These are phyloP conservation scores for Salminus brasiliensis DNA, from an alignment of 2,113 vertebrate genomes.

Conservation along the genomic window DNA sequence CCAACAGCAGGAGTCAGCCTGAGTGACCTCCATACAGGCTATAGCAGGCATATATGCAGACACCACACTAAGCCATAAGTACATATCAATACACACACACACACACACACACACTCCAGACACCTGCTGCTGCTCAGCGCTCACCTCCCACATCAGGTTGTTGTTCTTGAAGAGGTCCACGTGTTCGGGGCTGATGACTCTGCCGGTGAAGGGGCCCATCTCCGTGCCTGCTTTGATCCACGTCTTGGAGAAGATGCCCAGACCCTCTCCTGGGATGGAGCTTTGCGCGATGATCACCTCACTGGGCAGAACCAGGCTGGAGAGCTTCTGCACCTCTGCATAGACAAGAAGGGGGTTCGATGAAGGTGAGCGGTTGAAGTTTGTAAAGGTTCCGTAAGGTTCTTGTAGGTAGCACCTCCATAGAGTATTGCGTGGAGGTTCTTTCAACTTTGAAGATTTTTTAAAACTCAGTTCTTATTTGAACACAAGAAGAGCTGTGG, in stretches of 20 bases:
- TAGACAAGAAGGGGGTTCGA: neutral
- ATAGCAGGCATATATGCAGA: neutral
- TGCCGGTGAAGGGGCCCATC: constrained; percentile 96
- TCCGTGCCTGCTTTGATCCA: constrained; percentile 98
- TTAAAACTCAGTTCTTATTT: neutral
- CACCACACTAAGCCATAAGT: neutral
- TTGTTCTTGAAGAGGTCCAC: constrained; percentile 98
- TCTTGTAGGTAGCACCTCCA: too few species aligned
- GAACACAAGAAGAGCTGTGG: too few species aligned
- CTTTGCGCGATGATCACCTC: constrained; percentile 98
- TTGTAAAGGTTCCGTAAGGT: neutral
- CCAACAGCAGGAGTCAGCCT: neutral
- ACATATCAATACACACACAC: too few species aligned
- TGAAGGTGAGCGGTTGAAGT: too few species aligned
- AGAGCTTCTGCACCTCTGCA: constrained; percentile 94
- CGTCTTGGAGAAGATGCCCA: constrained; percentile 97
- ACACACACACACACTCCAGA: neutral
- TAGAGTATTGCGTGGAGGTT: neutral
- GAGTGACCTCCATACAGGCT: too few species aligned
- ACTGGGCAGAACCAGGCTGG: constrained; percentile 91
- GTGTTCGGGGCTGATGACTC: constrained; percentile 90
- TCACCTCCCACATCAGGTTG: constrained; percentile 99
- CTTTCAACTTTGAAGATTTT: neutral
- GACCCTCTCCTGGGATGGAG: constrained; percentile 92
- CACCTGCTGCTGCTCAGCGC: constrained; percentile 42